phyloP scores from a whole-genome alignment of 2,113 vertebrate species.

The Cavia porcellus region DNA sequence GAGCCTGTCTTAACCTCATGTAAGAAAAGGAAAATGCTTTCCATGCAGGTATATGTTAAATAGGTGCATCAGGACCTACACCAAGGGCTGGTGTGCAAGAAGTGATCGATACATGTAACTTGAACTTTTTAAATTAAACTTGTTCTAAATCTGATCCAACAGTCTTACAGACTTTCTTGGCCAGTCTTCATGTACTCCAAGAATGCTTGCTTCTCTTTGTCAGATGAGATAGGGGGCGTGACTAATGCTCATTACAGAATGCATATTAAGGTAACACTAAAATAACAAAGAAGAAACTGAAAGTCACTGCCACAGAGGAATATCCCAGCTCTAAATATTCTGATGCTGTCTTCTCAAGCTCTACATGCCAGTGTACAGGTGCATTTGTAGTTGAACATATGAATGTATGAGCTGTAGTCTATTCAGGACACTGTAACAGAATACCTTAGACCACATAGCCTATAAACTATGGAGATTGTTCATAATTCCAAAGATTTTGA shows the following conservation, averaged over 20 bases:
- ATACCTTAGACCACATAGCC: neutral
- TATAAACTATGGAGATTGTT: neutral
- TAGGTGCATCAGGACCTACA: neutral
- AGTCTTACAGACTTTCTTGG: neutral
- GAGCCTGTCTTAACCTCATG: neutral
- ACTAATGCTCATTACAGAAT: neutral
- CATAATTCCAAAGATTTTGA: neutral
- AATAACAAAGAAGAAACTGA: neutral
- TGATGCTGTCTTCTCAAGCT: neutral
- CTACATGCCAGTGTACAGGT: neutral
- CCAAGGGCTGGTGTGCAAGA: neutral
- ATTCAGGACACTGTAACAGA: neutral
- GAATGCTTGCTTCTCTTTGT: neutral
- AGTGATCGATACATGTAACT: neutral
- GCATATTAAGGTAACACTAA: neutral
- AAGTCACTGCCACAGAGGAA: neutral
- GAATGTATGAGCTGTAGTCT: neutral
- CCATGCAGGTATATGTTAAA: neutral
- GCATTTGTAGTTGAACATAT: neutral
- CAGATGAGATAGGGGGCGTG: neutral
- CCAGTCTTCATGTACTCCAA: neutral
- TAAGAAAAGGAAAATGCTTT: neutral
- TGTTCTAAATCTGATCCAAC: neutral
- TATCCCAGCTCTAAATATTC: neutral
- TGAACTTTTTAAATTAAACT: slow-evolving; percentile 14